Base-by-base conservation (phyloP, 2,888 invertebrate species). In the Volucella zonaria region DNA sequence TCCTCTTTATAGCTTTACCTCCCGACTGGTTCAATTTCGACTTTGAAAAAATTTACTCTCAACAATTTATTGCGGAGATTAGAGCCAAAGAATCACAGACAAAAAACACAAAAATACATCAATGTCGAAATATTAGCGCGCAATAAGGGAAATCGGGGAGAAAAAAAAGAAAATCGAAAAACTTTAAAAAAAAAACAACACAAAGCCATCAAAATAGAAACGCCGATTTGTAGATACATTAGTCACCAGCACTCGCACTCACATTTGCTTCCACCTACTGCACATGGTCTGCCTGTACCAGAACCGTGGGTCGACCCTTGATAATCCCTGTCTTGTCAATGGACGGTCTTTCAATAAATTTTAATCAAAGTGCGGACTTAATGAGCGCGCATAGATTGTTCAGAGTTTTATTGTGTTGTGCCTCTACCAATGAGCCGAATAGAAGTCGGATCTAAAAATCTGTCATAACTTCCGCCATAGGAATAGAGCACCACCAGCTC, bases 171-270 rank as follows among this genome's bases (percentile, higher is more conserved):
- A 6, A 31, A 31, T 31, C 6, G 31, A 31, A 3, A 6, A 31
- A 23, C 23, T 4, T 23, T 2, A 23, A 4, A 45, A 45, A 45
- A 45, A 45, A 45, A 45, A 11, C 1, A 12, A 9, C 1, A 31
- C 15, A 49, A 71, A 43, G 61, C 38, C 31, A 45, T 73, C 31
- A 14, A 38, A 73, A 73, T 73, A 73, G 73, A 73, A 61, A 54
- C 31, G 31, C 54, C 73, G 40, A 74, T 74, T 74, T 54, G 62
- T 74, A 52, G 62, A 54, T 40, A 54, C 73, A 52, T 54, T 38
- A 62, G 52, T 62, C 73, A 52, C 31, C 43, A 6, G 42, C 61
- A 61, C 1, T 49, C 14, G 49, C 15, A 15, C 8, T 49, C 14
- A 14, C 2, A 14, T 43, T 51, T 23, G 10, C 71, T 61, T 31